phyloP scores from a whole-genome alignment of 2,888 invertebrate genomes.

The Arenicola marina region DNA sequence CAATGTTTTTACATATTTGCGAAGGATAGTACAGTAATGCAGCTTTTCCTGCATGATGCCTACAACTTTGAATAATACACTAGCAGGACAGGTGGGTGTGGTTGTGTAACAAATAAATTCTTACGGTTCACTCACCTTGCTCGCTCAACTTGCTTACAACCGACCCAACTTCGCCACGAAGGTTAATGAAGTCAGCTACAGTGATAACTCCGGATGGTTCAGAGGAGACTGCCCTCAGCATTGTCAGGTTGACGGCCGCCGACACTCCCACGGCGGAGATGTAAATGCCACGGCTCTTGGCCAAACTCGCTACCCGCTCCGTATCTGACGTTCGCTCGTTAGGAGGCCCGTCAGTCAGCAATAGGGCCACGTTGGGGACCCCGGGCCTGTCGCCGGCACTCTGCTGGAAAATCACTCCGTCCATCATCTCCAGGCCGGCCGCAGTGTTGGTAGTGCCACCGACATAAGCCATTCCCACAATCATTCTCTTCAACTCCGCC shows the following conservation, averaged over 20 bases:
- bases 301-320: background rate
- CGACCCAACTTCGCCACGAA: no score
- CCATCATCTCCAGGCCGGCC: constrained; percentile 6
- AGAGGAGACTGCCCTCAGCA: background rate
- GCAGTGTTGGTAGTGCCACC: constrained; percentile 7
- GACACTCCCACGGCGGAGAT: constrained; percentile 7
- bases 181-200: no score
- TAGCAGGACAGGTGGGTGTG: no score
- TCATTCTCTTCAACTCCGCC: background rate
- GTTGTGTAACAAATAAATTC: no score
- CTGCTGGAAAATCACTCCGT: constrained; percentile 17
- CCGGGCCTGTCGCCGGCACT: constrained; percentile 29
- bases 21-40: no score
- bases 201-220: no score
- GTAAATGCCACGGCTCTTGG: background rate
- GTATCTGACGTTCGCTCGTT: constrained; percentile 1
- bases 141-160: no score
- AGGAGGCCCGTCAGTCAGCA: constrained; percentile 39
- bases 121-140: no score
- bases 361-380: constrained; percentile 37
- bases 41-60: no score
- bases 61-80: no score
- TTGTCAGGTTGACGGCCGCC: background rate
- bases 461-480: constrained; percentile 14
- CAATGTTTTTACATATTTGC: no score